Conservation (phyloP, 1,140 invertebrate species). For the Bombus turneri region DNA sequence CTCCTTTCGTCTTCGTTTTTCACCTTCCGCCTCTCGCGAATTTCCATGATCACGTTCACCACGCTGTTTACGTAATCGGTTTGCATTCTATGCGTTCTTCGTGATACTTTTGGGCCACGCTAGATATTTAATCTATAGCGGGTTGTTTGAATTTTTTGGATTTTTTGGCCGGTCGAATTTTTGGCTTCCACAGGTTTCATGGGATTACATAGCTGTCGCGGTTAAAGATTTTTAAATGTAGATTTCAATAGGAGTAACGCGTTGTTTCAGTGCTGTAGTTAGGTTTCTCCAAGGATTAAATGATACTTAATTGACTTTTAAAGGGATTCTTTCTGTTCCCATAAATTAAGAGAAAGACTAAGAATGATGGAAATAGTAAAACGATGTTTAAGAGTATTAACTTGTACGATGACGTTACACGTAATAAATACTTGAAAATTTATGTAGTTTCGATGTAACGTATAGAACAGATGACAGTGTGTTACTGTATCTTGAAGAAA, state of each 20-base stretch:
- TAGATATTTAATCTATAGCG: not conserved
- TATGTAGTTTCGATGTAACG: too few species aligned
- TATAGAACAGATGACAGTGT: too few species aligned
- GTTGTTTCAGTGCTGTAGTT: not conserved
- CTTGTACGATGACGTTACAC: too few species aligned
- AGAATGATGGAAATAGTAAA: too few species aligned
- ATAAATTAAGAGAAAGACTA: not conserved
- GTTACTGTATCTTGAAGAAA: too few species aligned
- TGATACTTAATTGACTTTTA: not conserved
- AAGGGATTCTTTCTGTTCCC: not conserved
- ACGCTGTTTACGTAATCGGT: slow-evolving; percentile 1
- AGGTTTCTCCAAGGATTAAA: not conserved
- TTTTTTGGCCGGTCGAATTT: not conserved
- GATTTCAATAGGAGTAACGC: too few species aligned
- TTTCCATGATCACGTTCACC: not conserved
- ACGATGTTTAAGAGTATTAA: not conserved
- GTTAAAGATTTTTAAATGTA: not conserved
- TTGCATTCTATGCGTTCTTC: not conserved
- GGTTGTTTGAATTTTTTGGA: not conserved
- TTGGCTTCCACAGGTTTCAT: not conserved
- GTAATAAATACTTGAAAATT: too few species aligned
- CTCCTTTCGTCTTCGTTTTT: not conserved
- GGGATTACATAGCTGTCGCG: not conserved
- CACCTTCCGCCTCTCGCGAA: not conserved
- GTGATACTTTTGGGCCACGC: not conserved